Conservation (phyloP, 2,113 vertebrate species). For the Bostrychus sinensis region DNA sequence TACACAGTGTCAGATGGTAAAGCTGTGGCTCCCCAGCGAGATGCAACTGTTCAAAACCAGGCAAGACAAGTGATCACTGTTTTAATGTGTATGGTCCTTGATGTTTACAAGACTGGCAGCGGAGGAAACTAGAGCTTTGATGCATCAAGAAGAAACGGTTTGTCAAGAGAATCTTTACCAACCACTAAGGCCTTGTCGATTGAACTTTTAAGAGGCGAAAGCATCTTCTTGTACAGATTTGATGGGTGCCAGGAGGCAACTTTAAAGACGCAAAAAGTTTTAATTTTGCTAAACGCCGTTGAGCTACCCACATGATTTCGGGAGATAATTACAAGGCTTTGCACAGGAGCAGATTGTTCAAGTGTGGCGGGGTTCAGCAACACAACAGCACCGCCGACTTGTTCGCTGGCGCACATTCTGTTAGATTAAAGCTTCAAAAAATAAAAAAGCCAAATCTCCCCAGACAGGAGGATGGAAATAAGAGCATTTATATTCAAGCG, state of each 20-base stretch:
- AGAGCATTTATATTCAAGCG: slow-evolving; percentile 68
- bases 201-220: slow-evolving; percentile 25
- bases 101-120: slow-evolving; percentile 17
- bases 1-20: slow-evolving; percentile 34
- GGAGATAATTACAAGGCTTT: slow-evolving; percentile 30
- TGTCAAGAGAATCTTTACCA: slow-evolving; percentile 23
- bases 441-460: slow-evolving; percentile 18
- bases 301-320: slow-evolving; percentile 14
- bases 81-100: slow-evolving; percentile 20
- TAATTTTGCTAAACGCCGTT: slow-evolving; percentile 21
- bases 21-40: slow-evolving; percentile 29
- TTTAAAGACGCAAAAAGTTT: slow-evolving; percentile 23
- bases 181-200: slow-evolving; percentile 22
- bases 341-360: slow-evolving; percentile 10
- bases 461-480: slow-evolving; percentile 45
- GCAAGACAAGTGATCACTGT: slow-evolving; percentile 9
- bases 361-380: slow-evolving; percentile 24
- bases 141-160: slow-evolving; percentile 39
- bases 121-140: slow-evolving; percentile 20
- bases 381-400: slow-evolving; percentile 31
- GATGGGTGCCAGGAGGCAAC: slow-evolving; percentile 26
- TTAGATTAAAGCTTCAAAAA: slow-evolving; percentile 42
- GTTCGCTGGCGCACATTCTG: slow-evolving; percentile 48
- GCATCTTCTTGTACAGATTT: slow-evolving; percentile 12
- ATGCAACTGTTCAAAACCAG: slow-evolving; percentile 19